phyloP scores from a whole-genome alignment of 2,888 invertebrate genomes.

The Podotricha telesiphe region DNA sequence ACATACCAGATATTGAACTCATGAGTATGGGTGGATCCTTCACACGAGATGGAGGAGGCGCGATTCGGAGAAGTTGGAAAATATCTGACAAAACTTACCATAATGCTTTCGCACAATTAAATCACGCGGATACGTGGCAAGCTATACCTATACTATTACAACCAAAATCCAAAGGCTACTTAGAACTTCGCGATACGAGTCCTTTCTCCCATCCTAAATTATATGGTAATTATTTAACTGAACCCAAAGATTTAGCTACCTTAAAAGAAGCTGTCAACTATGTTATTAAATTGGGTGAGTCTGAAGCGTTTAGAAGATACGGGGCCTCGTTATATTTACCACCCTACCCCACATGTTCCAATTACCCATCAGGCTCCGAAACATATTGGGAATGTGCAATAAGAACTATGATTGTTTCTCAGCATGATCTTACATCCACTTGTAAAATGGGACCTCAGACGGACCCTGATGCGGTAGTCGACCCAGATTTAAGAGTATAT shows the following conservation, averaged over 20 bases:
- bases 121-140: conserved; percentile 83
- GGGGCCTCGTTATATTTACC: conserved; percentile 80
- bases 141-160: conserved; percentile 88
- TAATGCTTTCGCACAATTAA: conserved; percentile 81
- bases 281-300: conserved; percentile 82
- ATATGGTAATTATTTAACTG: conserved; percentile 90
- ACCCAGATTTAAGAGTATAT: conserved; percentile 85
- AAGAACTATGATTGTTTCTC: conserved; percentile 79
- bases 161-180: conserved; percentile 88
- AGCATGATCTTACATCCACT: conserved; percentile 86
- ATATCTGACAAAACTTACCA: conserved; percentile 83
- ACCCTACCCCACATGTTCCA: conserved; percentile 80
- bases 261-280: conserved; percentile 85
- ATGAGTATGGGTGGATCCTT: conserved; percentile 86
- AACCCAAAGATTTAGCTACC: conserved; percentile 85
- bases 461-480: conserved; percentile 86
- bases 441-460: conserved; percentile 88
- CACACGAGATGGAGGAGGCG: conserved; percentile 83
- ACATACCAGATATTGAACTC: conserved; percentile 86
- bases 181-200: conserved; percentile 88
- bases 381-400: conserved; percentile 89
- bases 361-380: conserved; percentile 80
- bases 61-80: conserved; percentile 81
- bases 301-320: conserved; percentile 84
- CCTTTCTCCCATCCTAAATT: conserved; percentile 90